Evolutionary conservation across 2,797 vertebrate genomes (phyloP), one percentile per base, ranked within the genome.

Genomic region (Rhabdophis nuchalis): DNA sequence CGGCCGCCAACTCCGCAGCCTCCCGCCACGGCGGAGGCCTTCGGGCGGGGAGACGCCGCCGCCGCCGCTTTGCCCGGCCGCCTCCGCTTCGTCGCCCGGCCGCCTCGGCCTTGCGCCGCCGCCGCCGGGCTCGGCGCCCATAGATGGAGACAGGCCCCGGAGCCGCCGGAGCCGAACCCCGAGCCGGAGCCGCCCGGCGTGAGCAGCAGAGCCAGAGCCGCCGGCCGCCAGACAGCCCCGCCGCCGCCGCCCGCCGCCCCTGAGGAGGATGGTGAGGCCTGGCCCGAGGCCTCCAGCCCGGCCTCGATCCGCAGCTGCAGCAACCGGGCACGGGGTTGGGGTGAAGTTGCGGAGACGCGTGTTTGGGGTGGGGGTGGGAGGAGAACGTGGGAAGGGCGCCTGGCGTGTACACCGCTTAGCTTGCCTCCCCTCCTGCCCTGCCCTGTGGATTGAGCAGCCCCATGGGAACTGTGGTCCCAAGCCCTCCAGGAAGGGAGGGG

Each of bases 101-200:
- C 50, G 90, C 91, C 90, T 41, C 95, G 92, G 96, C 95, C 93
- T 92, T 85, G 92, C 94, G 92, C 82, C 25, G 95, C 95, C 25
- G 95, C 95, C 20, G 96, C 95, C 95, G 95, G 95, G 95, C 96
- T 41, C 95, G 95, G 95, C 96, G 93, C 96, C 96, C 94, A 96
- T 96, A 96, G 95, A 96, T 96, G 96, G 96, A 96, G 96, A 96
- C 96, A 96, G 96, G 96, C 95, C 94, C 94, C 94, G 96, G 93
- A 94, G 95, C 96, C 96, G 96, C 94, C 94, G 96, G 93, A 94
- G 95, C 96, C 96, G 96, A 95, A 95, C 95, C 96, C 93, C 94
- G 96, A 96, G 96, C 96, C 72, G 95, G 95, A 96, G 94, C 64
- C 64, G 85, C n/a, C 46, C 86, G 52, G 52, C 50, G 72, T 82